phyloP scores from a whole-genome alignment of 2,888 invertebrate genomes.

The Nycteola revayana region DNA sequence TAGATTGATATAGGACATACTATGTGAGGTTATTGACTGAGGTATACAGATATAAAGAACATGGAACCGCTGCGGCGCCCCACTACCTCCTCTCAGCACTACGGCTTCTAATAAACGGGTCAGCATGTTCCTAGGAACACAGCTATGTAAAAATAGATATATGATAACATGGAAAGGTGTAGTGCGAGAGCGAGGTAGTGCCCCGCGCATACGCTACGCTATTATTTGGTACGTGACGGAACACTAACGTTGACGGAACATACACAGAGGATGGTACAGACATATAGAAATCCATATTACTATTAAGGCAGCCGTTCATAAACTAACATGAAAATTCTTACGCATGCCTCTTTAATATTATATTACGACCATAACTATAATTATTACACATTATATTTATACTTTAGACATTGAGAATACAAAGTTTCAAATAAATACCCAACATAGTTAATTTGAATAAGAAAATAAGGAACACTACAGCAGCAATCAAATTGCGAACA shows the following conservation, averaged over 20 bases:
- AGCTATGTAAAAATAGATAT: conserved; percentile 31
- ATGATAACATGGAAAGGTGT: conserved; percentile 25
- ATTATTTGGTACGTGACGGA: conserved; percentile 74
- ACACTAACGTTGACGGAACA: conserved; percentile 44
- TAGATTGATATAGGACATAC: conserved; percentile 53
- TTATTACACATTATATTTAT: conserved; percentile 45
- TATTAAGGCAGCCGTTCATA: conserved; percentile 71
- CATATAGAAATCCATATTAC: conserved; percentile 55
- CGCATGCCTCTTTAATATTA: conserved; percentile 58
- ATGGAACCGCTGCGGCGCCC: conserved; percentile 39
- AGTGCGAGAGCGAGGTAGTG: conserved; percentile 10
- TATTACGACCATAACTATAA: conserved; percentile 35
- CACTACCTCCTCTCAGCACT: conserved; percentile 14
- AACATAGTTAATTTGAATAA: conserved; percentile 67
- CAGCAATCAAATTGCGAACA: conserved; percentile 82
- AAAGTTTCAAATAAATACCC: conserved; percentile 74
- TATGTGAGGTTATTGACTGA: conserved; percentile 73
- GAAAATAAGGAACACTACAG: conserved; percentile 79
- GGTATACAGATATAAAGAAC: conserved; percentile 65
- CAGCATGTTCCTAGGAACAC: conserved; percentile 26
- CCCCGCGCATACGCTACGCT: conserved; percentile 46
- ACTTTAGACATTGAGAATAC: conserved; percentile 57
- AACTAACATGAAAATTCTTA: conserved; percentile 53
- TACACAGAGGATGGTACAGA: conserved; percentile 55
- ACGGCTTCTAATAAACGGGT: conserved; percentile 21